Evolutionary conservation across 2,797 vertebrate species (phyloP), one percentile per base, ranked within the genome.

Genomic region (Falco biarmicus): DNA sequence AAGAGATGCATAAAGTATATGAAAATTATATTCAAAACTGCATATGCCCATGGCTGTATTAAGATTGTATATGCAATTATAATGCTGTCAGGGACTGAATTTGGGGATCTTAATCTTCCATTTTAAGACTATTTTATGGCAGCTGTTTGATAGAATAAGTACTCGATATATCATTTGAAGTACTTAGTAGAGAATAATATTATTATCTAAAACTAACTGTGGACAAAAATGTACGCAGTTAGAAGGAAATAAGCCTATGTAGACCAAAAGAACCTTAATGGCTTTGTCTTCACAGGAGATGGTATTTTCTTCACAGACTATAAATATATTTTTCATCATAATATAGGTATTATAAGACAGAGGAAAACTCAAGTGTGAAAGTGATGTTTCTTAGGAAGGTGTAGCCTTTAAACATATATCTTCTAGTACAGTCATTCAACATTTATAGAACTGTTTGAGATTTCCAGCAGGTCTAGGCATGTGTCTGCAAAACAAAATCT

Each of bases 71-170:
- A 65, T 41, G 16, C 65, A 92, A 77, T 84, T 91, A 75, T 78
- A 85, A 61, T 64, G 39, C 26, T 80, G 64, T 68, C 60, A 85
- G 45, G 80, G 57, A 48, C 57, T 90, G 83, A 70, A 41, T 89
- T 92, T 57, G 48, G 47, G 37, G 41, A 71, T 89, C 63, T 93
- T 93, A 85, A 87, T 87, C 84, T 86, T 92, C 47, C 57, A 50
- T 85, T 87, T 91, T 83, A 84, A 77, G 64, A 43, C 32, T 71
- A 31, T 85, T 94, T 85, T 74, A 75, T 89, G 60, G 48, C 37
- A 89, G 50, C 47, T 74, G 14, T 74, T 90, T 56, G n/a, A 83
- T 77, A 70, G n/a, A 90, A 77, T 63, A 92, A 84, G 50, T 45
- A 79, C 63, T 73, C 2, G 0, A 82, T 83, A 61, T 53, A 64